Base-by-base conservation (phyloP, 2,113 vertebrate species). In the Potamarius usumacintae region DNA sequence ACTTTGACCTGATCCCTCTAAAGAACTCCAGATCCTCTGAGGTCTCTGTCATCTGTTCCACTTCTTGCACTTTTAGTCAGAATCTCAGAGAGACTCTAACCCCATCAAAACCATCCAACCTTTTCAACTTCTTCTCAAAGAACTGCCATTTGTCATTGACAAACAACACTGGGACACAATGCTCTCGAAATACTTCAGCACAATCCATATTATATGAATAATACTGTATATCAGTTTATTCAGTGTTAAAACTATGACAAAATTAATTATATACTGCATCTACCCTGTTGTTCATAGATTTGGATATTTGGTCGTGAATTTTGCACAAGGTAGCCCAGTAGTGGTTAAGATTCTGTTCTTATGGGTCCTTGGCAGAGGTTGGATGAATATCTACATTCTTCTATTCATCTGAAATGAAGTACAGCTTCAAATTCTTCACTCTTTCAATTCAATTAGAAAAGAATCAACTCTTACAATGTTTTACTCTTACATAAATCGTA, bases 41-140 rank as follows among this genome's bases (percentile, higher is more conserved):
- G 67, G 53, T 42, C 69, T 67, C 5, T 85, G 69, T 89, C 52
- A 83, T 87, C 86, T 78, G 63, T 72, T 89, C 67, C 81, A 83
- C 85, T 86, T 48, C 42, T 67, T 82, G 83, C 83, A 87, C 72
- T 85, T 85, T 85, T 53, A 88, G 34, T 72, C 18, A 77, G 55
- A 67, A 52, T 25, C 67, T 53, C 30, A 30, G 27, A 87, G 42
- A 52, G 12, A 80, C 55, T 84, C 63, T 48, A 83, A 84, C 72
- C 48, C 63, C 17, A 71, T 84, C 53, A 78, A 83, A 86, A 48
- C 62, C 27, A 58, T 30, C 50, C 30, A 67, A 80, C 42, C 60
- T 85, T 78, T 62, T 76, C 2, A 48, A 30, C 14, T 22, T 52
- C 55, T n/a, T 11, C 25, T 27, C 2, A 69, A 71, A 84, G 48